Evolutionary conservation across 2,888 invertebrate genomes (phyloP).

Genomic region (Pammene fasciana): DNA sequence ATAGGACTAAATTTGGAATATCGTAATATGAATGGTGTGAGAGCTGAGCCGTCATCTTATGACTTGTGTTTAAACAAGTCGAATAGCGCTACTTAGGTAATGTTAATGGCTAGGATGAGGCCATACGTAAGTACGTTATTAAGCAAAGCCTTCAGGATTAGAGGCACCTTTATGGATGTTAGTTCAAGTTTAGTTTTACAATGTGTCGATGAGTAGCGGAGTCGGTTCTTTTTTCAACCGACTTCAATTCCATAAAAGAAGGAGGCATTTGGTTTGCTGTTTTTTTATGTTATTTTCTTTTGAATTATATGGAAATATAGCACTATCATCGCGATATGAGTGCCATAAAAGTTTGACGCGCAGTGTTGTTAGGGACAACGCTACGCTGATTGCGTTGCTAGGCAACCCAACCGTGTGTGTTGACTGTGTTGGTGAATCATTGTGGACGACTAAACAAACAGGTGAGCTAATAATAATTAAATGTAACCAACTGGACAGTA

Average conservation of each 20-base stretch:
- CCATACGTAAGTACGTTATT: neutral
- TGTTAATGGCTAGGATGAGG: too few species aligned
- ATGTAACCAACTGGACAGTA: neutral
- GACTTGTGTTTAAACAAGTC: neutral
- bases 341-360: slow-evolving; percentile 5
- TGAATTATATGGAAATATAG: too few species aligned
- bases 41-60: neutral
- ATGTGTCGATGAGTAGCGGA: too few species aligned
- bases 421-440: slow-evolving; percentile 40
- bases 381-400: slow-evolving; percentile 70
- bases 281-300: too few species aligned
- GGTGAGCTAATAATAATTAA: slow-evolving; percentile 40
- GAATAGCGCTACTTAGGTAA: neutral
- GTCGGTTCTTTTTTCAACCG: too few species aligned
- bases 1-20: too few species aligned
- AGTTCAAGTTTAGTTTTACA: too few species aligned
- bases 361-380: slow-evolving; percentile 33
- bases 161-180: too few species aligned
- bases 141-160: neutral
- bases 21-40: too few species aligned
- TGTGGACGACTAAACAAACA: slow-evolving; percentile 42
- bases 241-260: too few species aligned
- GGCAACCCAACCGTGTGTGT: slow-evolving; percentile 60
- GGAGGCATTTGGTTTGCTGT: too few species aligned
- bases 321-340: neutral